Conservation (phyloP, 2,113 vertebrate species). For the Trogon surrucura region DNA sequence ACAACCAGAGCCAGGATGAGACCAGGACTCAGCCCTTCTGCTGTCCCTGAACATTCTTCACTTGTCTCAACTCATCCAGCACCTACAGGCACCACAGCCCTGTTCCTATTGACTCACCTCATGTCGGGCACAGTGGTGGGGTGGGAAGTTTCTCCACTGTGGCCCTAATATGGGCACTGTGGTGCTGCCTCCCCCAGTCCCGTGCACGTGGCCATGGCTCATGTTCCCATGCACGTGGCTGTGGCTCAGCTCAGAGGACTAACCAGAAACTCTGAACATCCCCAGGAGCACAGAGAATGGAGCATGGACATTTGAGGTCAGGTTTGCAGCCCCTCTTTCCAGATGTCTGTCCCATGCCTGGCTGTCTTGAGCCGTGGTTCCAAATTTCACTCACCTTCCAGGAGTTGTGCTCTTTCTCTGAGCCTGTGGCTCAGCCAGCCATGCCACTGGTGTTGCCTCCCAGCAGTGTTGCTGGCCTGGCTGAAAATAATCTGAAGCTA, state of each 20-base stretch:
- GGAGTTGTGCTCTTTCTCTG: not conserved
- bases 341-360: too few species aligned
- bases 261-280: not conserved
- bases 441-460: not conserved
- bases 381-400: not conserved
- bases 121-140: not conserved
- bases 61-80: not conserved
- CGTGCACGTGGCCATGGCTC: rapidly evolving
- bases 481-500: not conserved
- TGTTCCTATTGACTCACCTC: rapidly evolving
- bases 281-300: not conserved
- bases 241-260: not conserved
- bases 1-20: not conserved
- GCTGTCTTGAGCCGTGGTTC: not conserved
- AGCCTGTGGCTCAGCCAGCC: not conserved
- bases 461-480: not conserved
- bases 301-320: rapidly evolving
- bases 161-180: rapidly evolving
- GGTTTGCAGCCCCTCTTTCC: not conserved
- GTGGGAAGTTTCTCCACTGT: rapidly evolving
- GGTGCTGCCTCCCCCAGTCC: not conserved
- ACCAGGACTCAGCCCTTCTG: not conserved
- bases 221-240: rapidly evolving
- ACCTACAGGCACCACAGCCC: rapidly evolving
- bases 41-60: not conserved